A percentile compares a stretch with the other conserved stretches of the same genome.
Conservation (phyloP, 2,888 invertebrate genomes). For the Merodon equestris region DNA sequence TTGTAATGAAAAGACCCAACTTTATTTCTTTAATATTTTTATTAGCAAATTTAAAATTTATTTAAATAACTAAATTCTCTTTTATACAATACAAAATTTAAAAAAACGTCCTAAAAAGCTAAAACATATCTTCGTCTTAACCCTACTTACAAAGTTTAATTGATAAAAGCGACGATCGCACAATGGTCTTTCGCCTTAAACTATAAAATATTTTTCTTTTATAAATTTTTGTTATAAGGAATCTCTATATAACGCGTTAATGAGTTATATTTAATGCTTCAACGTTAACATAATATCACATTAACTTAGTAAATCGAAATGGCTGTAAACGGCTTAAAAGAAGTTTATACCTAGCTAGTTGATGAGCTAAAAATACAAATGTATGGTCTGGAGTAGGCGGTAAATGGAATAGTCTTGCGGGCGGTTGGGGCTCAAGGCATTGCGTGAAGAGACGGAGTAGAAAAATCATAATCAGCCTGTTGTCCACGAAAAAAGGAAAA, state of each 20-base stretch:
- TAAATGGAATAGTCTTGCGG: slow-evolving; percentile 15
- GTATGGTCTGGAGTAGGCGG: slow-evolving; percentile 13
- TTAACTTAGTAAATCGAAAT: slow-evolving; percentile 66
- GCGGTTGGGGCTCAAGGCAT: background rate
- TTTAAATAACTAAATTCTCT: slow-evolving; percentile 46
- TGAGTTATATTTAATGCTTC: slow-evolving; percentile 56
- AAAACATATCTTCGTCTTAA: too few relatives aligned
- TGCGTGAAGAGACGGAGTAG: too few relatives aligned
- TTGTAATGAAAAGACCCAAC: background rate
- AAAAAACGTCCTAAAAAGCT: too few relatives aligned
- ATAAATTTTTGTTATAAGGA: too few relatives aligned
- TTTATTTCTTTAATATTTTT: background rate
- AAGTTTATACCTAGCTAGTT: background rate
- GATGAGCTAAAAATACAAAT: slow-evolving; percentile 8
- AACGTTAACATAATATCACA: slow-evolving; percentile 66
- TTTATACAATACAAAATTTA: slow-evolving; percentile 22
- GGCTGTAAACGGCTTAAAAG: slow-evolving; percentile 56
- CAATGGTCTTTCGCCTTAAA: too few relatives aligned
- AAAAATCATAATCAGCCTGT: too few relatives aligned
- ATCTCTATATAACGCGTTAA: slow-evolving; percentile 22
- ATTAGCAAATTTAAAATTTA: slow-evolving; percentile 10
- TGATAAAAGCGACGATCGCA: too few relatives aligned
- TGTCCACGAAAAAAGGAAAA: too few relatives aligned
- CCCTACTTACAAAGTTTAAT: too few relatives aligned
- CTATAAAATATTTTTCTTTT: too few relatives aligned